These are phyloP conservation scores for Leptoteleia sp. DNA, from an alignment of 1,140 invertebrate genomes.

Conservation along the genomic window DNA sequence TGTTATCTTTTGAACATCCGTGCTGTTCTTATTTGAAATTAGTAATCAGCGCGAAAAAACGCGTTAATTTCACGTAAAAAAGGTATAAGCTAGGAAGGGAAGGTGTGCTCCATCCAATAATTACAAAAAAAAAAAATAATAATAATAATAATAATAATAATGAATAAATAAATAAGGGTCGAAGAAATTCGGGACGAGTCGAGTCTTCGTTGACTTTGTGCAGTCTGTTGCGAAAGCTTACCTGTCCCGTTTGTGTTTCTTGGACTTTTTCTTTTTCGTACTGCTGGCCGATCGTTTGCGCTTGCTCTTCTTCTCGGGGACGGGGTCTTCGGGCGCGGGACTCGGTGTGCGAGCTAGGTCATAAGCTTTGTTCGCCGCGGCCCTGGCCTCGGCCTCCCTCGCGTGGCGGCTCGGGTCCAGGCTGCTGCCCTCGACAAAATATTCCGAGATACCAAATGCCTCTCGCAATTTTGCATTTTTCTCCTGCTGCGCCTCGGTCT, in stretches of 20 bases:
- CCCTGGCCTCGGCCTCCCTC: constrained; percentile 87
- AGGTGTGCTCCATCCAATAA: no score
- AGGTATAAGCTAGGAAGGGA: no score
- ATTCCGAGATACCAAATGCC: constrained; percentile 96
- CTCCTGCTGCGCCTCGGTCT: constrained; percentile 97
- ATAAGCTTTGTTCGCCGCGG: constrained; percentile 83
- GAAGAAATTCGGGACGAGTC: no score
- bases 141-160: no score
- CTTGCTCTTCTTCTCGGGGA: constrained; percentile 74
- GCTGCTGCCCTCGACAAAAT: constrained; percentile 96
- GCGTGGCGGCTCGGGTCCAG: constrained; percentile 92
- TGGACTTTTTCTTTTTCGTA: constrained; percentile 76
- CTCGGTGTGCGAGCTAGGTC: constrained; percentile 80
- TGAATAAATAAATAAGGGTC: no score
- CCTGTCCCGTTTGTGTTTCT: constrained; percentile 79
- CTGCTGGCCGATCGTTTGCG: constrained; percentile 72
- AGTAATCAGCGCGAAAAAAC: no score
- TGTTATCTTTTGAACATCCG: no score
- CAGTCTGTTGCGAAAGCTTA: constrained; percentile 68
- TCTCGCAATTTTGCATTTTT: constrained; percentile 96
- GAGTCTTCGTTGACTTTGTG: constrained; percentile 73
- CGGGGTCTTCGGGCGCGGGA: constrained; percentile 62
- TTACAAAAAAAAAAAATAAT: neutral
- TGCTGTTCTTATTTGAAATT: no score
- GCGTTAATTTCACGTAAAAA: no score